A percentile compares a stretch with the other conserved stretches of the same genome.
Conservation (phyloP, 30 jellyfish, hydroid and myxozoan species). For the Nemopilema nomurai region DNA sequence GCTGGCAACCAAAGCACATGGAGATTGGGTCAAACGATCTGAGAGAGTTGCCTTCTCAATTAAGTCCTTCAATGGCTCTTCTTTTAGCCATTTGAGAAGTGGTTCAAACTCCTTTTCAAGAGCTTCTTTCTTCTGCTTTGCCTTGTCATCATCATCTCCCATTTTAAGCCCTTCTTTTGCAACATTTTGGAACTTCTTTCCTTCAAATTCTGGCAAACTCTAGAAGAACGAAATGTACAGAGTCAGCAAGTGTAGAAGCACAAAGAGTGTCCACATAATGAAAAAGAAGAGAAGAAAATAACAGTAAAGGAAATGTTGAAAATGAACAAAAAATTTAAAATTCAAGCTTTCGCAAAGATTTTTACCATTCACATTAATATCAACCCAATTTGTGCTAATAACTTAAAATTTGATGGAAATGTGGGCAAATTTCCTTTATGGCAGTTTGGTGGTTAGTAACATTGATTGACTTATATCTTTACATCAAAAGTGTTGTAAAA, state of each 20-base stretch:
- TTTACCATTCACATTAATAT: too few species aligned
- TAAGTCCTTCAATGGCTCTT: slow-evolving; percentile 82
- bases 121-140: slow-evolving; percentile 84
- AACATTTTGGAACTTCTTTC: slow-evolving; percentile 98
- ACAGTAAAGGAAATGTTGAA: background rate
- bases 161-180: slow-evolving; percentile 98
- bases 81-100: slow-evolving; percentile 94
- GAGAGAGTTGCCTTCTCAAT: slow-evolving; percentile 96
- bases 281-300: background rate
- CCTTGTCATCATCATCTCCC: slow-evolving; percentile 92
- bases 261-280: too few species aligned
- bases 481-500: too few species aligned
- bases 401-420: too few species aligned
- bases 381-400: too few species aligned
- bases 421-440: too few species aligned
- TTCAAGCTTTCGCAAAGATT: too few species aligned
- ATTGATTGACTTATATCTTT: too few species aligned
- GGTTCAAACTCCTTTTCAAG: slow-evolving; percentile 97
- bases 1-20: slow-evolving; percentile 98
- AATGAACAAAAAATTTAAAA: too few species aligned
- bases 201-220: slow-evolving; percentile 98
- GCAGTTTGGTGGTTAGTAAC: too few species aligned
- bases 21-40: slow-evolving; percentile 92
- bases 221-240: slow-evolving; percentile 15
- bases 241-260: too few species aligned